Conservation (phyloP, 2,797 vertebrate genomes). For the Hydrolagus colliei region DNA sequence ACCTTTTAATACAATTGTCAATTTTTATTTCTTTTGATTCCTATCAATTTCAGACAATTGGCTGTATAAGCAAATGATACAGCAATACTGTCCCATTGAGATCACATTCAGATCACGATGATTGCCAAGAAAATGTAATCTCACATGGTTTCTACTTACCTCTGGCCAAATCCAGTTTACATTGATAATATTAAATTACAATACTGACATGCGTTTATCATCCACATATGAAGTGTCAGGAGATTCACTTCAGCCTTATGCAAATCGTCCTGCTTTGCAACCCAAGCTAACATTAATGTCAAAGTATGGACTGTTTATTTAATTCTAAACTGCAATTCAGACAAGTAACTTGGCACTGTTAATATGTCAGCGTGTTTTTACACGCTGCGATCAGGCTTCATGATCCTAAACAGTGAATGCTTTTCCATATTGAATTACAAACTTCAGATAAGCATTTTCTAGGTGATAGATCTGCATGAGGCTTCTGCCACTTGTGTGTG, state of each 20-base stretch:
- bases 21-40: background rate
- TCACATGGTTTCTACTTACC: background rate
- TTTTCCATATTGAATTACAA: too few relatives aligned
- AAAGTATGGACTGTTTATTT: background rate
- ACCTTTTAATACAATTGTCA: background rate
- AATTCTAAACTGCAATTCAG: background rate
- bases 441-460: too few relatives aligned
- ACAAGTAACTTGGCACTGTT: background rate
- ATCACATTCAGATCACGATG: background rate
- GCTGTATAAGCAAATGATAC: background rate
- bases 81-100: background rate
- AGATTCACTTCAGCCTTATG: background rate
- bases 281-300: background rate
- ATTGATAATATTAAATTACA: background rate
- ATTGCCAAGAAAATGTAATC: background rate
- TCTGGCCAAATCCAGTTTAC: background rate
- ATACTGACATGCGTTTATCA: background rate
- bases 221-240: background rate
- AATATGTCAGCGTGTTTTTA: constrained; percentile 1
- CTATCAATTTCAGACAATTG: background rate
- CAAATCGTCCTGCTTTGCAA: background rate
- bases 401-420: too few relatives aligned
- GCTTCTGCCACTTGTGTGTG: too few relatives aligned
- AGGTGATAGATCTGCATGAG: too few relatives aligned
- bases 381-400: background rate